A percentile compares a stretch with the other conserved stretches of the same genome.
These are phyloP conservation scores for Laticauda laticaudata DNA, from an alignment of 2,113 vertebrate genomes.

Conservation along the genomic window DNA sequence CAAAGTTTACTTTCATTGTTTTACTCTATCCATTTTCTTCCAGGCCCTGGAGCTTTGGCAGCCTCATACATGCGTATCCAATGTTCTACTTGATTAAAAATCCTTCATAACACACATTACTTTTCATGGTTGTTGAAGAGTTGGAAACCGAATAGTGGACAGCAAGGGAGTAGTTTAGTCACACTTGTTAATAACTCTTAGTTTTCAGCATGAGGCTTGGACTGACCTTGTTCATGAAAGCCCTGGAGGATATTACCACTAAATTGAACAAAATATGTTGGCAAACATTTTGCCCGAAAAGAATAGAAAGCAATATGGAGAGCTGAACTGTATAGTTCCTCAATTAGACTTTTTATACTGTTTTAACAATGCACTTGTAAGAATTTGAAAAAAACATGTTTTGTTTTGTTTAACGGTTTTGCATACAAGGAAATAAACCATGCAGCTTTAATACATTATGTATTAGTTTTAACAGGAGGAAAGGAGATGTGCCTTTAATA, in stretches of 20 bases:
- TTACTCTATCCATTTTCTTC: constrained; percentile 22
- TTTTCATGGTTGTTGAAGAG: constrained; percentile 55
- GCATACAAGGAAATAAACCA: constrained; percentile 62
- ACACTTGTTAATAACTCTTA: constrained; percentile 66
- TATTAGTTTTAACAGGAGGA: constrained; percentile 55
- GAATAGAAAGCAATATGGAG: constrained; percentile 64
- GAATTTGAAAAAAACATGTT: constrained; percentile 40
- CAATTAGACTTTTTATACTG: constrained; percentile 53
- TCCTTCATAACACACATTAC: background rate
- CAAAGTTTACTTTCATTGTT: constrained; percentile 14
- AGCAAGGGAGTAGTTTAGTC: constrained; percentile 63
- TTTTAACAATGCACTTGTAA: constrained; percentile 59
- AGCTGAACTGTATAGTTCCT: constrained; percentile 61
- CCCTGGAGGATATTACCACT: constrained; percentile 61
- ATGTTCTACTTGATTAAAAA: constrained; percentile 55
- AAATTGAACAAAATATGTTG: constrained; percentile 59
- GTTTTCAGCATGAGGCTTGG: constrained; percentile 46
- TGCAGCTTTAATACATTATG: constrained; percentile 58
- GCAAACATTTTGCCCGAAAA: constrained; percentile 61
- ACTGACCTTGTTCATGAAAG: constrained; percentile 58
- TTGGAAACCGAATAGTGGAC: constrained; percentile 64
- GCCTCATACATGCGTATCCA: constrained; percentile 39
- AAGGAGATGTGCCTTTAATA: constrained; percentile 24
- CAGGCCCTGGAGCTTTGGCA: constrained; percentile 32
- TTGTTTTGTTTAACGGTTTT: constrained; percentile 65